Base-by-base conservation (phyloP, 2,888 invertebrate species). In the Cephonodes hylas region DNA sequence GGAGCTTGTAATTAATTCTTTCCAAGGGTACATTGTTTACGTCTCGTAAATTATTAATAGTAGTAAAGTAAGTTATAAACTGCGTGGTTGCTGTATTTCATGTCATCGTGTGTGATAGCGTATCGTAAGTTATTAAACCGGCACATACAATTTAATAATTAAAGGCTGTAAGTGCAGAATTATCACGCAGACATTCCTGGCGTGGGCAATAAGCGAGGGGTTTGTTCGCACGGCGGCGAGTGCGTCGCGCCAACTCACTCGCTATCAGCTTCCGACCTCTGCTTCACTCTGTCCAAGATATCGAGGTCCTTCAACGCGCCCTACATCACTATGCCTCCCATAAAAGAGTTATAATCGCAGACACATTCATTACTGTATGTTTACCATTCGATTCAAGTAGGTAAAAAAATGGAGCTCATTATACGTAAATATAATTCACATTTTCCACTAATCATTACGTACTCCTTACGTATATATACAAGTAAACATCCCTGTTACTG, bases 181-280 rank as follows among this genome's bases (percentile, higher is more conserved):
- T 8, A 31, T 53, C 27, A 25, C 15, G 18, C 15, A 53, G 7
- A 10, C 38, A 3, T 18, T 7, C 15, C 10, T 53, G 27, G 7
- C 10, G 53, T 53, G 27, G 8, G 27, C 31, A 53, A 53, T 53
- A 53, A 31, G 15, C 18, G 8, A 31, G 27, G 53, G 18, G 53
- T 27, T 27, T 53, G 53, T 53, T 53, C 31, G 53, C n/a, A n/a
- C 20, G 20, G 44, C 6, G 18, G 18, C 31, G 31, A 3, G 18
- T 13, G 48, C 48, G 42, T 18, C 44, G 44, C 3, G 27, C 8
- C 27, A 15, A 53, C 18, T 18, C 48, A 18, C 27, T 10, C 53
- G 31, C 53, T 53, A 53, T 53, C 53, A 53, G 53, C 15, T 20
- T 10, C 7, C 53, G 53, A 53, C 53, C 53, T 53, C 31, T 18